Percentiles rank a stretch among this genome's conserved stretches.
Conservation (phyloP, 2,113 vertebrate genomes). For the Poeciliopsis turrubarensis region DNA sequence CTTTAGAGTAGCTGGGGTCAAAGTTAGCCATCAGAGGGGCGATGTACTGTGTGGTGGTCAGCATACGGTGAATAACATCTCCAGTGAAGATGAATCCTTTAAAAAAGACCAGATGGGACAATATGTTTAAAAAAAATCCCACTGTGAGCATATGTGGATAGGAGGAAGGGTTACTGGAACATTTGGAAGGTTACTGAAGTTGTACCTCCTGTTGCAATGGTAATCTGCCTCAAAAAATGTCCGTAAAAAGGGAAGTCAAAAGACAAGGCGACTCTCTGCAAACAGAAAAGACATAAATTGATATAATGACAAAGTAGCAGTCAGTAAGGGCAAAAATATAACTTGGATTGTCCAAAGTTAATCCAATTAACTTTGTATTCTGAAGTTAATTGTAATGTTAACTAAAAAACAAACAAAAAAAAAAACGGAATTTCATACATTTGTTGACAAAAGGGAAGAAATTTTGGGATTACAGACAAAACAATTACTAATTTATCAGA, state of each 20-base stretch:
- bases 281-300: constrained; percentile 10
- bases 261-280: constrained; percentile 86
- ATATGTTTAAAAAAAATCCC: constrained; percentile 7
- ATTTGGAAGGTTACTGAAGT: constrained; percentile 46
- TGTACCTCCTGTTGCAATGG: constrained; percentile 91
- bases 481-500: too few species aligned
- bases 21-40: constrained; percentile 96
- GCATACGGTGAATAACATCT: constrained; percentile 88
- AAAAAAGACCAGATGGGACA: constrained; percentile 32
- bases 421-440: too few species aligned
- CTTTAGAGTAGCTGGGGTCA: constrained; percentile 88
- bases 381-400: too few species aligned
- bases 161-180: constrained; percentile 44
- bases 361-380: too few species aligned
- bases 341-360: too few species aligned
- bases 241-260: constrained; percentile 95
- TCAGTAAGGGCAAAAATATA: not conserved
- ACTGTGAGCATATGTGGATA: constrained; percentile 20
- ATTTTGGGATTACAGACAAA: too few species aligned
- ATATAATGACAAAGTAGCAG: not conserved
- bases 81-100: constrained; percentile 92
- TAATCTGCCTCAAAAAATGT: constrained; percentile 89
- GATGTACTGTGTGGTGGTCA: constrained; percentile 90
- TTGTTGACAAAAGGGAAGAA: too few species aligned
- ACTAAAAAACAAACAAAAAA: too few species aligned